Conservation (phyloP, 2,797 vertebrate species). For the Macrochelys suwanniensis region DNA sequence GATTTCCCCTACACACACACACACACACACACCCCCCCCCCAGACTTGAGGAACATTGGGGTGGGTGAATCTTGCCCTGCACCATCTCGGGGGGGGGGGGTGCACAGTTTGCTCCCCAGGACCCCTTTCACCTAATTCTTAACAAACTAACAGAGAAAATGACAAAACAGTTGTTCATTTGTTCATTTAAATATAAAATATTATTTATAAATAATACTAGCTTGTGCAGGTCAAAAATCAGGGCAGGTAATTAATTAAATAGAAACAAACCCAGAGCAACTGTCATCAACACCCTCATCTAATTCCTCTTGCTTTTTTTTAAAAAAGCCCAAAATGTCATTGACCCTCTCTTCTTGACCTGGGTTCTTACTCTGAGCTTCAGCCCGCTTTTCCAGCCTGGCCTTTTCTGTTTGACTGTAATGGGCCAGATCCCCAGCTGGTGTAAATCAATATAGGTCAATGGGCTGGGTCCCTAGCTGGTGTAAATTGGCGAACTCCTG, state of each 20-base stretch:
- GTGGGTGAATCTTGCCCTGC: neutral
- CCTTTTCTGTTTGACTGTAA: neutral
- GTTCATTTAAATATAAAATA: no score
- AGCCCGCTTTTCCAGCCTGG: neutral
- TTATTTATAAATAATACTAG: no score
- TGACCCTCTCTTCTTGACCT: no score
- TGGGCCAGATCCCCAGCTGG: neutral
- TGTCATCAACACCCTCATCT: no score
- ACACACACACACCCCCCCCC: no score
- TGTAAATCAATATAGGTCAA: neutral
- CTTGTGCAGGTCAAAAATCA: neutral
- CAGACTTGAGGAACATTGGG: neutral
- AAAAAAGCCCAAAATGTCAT: no score
- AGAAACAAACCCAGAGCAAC: neutral
- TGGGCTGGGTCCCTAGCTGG: neutral
- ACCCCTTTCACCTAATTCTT: no score
- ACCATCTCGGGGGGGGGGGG: neutral
- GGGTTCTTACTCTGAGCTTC: neutral
- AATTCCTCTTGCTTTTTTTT: no score
- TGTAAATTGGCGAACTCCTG: neutral
- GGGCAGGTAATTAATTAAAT: neutral
- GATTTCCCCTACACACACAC: neutral
- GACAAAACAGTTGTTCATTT: no score
- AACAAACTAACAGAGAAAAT: no score
- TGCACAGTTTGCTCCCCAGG: neutral